phyloP scores from a whole-genome alignment of 2,888 invertebrate genomes.

The Myopa testacea region DNA sequence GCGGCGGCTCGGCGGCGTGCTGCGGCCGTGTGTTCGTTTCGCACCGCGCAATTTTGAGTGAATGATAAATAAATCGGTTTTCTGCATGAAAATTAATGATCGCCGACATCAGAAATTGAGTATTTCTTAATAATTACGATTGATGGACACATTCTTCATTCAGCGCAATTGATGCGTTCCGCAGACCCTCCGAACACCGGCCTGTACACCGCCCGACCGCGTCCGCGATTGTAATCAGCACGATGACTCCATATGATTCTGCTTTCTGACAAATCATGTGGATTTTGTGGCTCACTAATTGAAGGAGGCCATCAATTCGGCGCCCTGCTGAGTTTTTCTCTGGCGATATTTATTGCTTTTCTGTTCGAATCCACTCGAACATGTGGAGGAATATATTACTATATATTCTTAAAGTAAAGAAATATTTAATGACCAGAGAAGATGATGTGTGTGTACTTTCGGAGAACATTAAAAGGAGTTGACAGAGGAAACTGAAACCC shows the following conservation, averaged over 20 bases:
- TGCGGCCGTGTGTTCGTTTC: neutral
- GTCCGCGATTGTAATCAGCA: neutral
- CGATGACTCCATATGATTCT: conserved; percentile 4
- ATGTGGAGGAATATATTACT: too few relatives aligned
- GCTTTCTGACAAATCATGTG: conserved; percentile 30
- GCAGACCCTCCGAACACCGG: conserved; percentile 12
- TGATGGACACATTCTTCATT: conserved; percentile 33
- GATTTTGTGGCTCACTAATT: conserved; percentile 9
- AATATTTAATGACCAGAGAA: neutral
- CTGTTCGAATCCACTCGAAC: too few relatives aligned
- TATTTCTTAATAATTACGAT: conserved; percentile 32
- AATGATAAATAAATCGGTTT: conserved; percentile 31
- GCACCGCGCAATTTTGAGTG: conserved; percentile 1
- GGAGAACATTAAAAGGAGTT: too few relatives aligned
- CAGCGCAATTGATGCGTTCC: conserved; percentile 11
- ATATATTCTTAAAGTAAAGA: neutral
- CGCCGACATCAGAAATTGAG: neutral
- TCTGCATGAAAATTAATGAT: conserved; percentile 29
- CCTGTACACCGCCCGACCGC: neutral
- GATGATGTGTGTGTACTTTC: too few relatives aligned
- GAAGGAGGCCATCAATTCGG: neutral
- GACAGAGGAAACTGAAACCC: too few relatives aligned
- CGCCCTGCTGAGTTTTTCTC: neutral
- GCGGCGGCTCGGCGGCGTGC: neutral
- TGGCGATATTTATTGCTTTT: neutral